Evolutionary conservation across 2,797 vertebrate genomes (phyloP).

Genomic region (Leptatherina wallacei): DNA sequence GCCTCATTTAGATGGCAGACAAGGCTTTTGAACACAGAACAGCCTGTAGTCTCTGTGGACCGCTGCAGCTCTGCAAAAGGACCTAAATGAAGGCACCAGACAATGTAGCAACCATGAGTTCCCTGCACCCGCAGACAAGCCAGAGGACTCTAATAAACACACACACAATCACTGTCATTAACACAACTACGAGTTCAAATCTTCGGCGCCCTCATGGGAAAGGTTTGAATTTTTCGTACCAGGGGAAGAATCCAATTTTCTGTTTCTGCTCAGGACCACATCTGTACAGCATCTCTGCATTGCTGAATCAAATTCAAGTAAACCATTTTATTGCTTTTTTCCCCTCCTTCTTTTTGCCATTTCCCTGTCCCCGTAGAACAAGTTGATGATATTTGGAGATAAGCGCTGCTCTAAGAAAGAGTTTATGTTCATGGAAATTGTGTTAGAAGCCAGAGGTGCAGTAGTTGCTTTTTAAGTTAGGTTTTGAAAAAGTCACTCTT

Average conservation of each 20-base stretch:
- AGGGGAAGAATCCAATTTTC: constrained; percentile 63
- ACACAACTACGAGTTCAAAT: constrained; percentile 44
- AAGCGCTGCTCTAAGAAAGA: constrained; percentile 55
- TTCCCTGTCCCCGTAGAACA: constrained; percentile 50
- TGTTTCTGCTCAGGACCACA: constrained; percentile 49
- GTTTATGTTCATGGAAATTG: constrained; percentile 58
- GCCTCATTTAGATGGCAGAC: constrained; percentile 77
- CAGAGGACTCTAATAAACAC: constrained; percentile 73
- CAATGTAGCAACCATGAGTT: constrained; percentile 65
- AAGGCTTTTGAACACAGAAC: constrained; percentile 70
- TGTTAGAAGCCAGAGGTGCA: constrained; percentile 58
- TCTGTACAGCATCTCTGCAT: constrained; percentile 55
- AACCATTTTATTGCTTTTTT: constrained; percentile 68
- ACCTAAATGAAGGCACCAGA: constrained; percentile 74
- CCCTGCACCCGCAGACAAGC: constrained; percentile 62
- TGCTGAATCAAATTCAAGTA: constrained; percentile 68
- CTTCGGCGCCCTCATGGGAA: constrained; percentile 44
- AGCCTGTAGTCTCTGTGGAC: constrained; percentile 75
- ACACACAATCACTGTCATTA: constrained; percentile 73
- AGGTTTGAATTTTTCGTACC: constrained; percentile 37
- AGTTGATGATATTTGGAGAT: constrained; percentile 73
- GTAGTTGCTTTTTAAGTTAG: constrained; percentile 51
- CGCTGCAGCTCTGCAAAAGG: constrained; percentile 62
- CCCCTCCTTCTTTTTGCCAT: constrained; percentile 10
- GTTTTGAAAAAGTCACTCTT: constrained; percentile 35